These are phyloP conservation scores for Mastigias papua DNA, from an alignment of 30 jellyfish, hydroid and myxozoan species.

Conservation along the genomic window DNA sequence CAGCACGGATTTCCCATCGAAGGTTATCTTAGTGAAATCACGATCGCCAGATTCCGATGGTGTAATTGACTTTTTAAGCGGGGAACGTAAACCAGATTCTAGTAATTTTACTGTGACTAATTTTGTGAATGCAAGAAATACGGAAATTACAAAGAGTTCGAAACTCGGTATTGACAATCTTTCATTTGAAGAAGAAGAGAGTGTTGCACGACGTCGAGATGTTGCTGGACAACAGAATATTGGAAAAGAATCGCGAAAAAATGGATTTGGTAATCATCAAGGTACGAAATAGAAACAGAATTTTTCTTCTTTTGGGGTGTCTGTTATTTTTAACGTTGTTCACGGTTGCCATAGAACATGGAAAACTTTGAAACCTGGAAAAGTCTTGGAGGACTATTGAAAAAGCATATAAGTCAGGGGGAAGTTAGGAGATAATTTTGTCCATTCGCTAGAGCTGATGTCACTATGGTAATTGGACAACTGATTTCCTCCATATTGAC, in stretches of 20 bases:
- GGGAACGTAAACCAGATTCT: conserved; percentile 36
- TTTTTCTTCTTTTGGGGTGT: no score
- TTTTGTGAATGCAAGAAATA: conserved; percentile 38
- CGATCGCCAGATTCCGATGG: not conserved
- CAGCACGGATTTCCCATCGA: conserved; percentile 15
- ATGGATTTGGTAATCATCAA: not conserved
- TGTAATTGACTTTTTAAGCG: conserved; percentile 48
- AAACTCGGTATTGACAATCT: conserved; percentile 56
- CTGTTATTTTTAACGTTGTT: no score
- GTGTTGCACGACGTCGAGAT: not conserved
- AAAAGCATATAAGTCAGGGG: no score
- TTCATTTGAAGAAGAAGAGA: conserved; percentile 66
- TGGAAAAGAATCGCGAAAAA: not conserved
- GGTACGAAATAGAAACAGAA: not conserved
- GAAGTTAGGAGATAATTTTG: no score
- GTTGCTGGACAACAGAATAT: not conserved
- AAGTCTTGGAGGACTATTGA: no score
- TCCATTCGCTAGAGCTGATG: no score
- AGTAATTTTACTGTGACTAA: conserved; percentile 62
- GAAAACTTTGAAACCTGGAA: no score
- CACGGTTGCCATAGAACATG: no score
- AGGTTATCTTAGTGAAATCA: conserved; percentile 36
- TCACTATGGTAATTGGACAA: no score
- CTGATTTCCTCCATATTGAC: no score
- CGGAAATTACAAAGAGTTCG: not conserved